Evolutionary conservation across 2,888 invertebrate genomes (phyloP), one percentile per base, ranked within the genome.

Genomic region (Eupithecia vulgata): DNA sequence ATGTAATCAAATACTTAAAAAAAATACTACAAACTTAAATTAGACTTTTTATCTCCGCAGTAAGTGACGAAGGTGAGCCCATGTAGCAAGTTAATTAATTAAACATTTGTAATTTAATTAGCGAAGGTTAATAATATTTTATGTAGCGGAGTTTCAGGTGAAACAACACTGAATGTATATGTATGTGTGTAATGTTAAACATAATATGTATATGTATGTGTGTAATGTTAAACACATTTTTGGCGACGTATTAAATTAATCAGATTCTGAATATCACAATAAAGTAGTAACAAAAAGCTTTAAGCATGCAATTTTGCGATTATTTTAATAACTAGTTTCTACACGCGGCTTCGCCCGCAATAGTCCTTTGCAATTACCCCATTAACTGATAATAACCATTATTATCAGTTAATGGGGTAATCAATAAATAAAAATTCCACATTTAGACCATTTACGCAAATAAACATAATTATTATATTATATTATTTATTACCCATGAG

Each of bases 111-210:
- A n/a, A 52, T 57, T 25, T 52, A 52, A 21, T 10, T 25, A 57
- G 25, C 25, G 25, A 25, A 57, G 57, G 10, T 37, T 64, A 12
- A 37, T 64, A 37, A 12, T 35, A 35, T 64, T 37, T 64, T n/a
- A 30, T 34, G 10, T n/a, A 35, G 62, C 64, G 64, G n/a, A 34
- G 64, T 64, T 64, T 37, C 64, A 64, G 64, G 5, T 37, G 64
- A 64, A 64, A 64, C 64, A 64, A 64, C 64, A n/a, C 12, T 64
- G n/a, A n/a, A n/a, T n/a, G n/a, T n/a, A n/a, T 48, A 64, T 65
- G 62, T 45, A n/a, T 52, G 57, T 57, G 30, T 1, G 2, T 42
- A 21, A 65, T 25, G 25, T 34, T 30, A 34, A 34, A 64, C 35
- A n/a, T n/a, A n/a, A n/a, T n/a, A n/a, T n/a, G n/a, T n/a, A n/a